These are phyloP conservation scores for Myotis yumanensis DNA, from an alignment of 2,113 vertebrate species.

Conservation along the genomic window DNA sequence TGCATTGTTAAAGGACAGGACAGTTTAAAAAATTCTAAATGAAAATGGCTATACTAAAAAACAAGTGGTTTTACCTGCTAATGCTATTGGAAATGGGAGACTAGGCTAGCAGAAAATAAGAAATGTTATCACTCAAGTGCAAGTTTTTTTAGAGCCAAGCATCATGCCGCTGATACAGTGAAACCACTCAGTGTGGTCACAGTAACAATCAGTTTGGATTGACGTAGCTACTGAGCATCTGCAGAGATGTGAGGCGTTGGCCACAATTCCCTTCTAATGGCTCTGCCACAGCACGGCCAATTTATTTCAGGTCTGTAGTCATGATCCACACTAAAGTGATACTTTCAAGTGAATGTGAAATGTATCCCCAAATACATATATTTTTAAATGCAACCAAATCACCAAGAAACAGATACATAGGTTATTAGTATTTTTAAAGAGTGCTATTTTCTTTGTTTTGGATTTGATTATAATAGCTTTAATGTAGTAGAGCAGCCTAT, in stretches of 20 bases:
- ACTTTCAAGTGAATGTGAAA: conserved; percentile 26
- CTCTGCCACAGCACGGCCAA: background rate
- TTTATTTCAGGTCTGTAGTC: background rate
- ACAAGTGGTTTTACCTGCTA: conserved; percentile 26
- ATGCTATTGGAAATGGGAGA: background rate
- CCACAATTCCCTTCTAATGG: background rate
- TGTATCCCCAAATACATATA: background rate
- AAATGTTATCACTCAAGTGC: conserved; percentile 23
- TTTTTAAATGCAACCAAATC: background rate
- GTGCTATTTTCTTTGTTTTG: background rate
- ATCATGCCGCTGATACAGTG: background rate
- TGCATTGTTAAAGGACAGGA: conserved; percentile 46
- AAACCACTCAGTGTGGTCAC: background rate
- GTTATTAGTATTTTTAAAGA: background rate
- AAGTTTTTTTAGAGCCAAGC: background rate
- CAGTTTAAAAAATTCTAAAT: conserved; percentile 48
- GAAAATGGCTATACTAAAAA: conserved; percentile 42
- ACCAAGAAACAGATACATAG: background rate
- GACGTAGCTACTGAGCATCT: conserved; percentile 40
- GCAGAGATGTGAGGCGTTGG: conserved; percentile 20
- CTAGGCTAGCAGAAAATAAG: background rate
- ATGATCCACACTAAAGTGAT: background rate
- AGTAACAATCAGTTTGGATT: background rate
- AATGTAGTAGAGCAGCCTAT: background rate
- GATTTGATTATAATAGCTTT: background rate